Base-by-base conservation (phyloP, 2,888 invertebrate genomes). In the Protula sp. region DNA sequence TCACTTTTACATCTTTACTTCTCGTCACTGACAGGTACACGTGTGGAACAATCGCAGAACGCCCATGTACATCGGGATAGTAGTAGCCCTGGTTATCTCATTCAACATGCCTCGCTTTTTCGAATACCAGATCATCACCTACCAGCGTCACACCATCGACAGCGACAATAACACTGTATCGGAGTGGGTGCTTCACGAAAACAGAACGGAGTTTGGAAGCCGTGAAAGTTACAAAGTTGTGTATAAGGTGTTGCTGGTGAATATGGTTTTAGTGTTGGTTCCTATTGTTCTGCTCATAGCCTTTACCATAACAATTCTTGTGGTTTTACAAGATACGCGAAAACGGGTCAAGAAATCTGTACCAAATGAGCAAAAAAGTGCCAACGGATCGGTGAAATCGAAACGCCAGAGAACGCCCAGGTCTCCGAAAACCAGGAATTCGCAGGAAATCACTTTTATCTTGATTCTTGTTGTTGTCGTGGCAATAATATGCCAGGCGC, bases 51-150 rank as follows among this genome's bases (percentile, higher is more conserved):
- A 61, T 28, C 47, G 38, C 28, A 30, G 65, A 26, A 69, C 69
- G 2, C 52, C 54, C 55, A 47, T 59, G 31, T 68, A 67, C 55
- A 54, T 69, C 29, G 54, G 54, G 9, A 26, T 53, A 14, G 69
- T 67, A 19, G 52, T 67, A n/a, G 24, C 47, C 9, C 30, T 62
- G 14, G 65, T 67, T 5, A 26, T 64, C 19, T 54, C 58, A 19
- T 69, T 68, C 61, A 69, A 69, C 56, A 22, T 63, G 45, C 69
- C 69, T 4, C 57, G 69, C 29, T 59, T 69, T 50, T 69, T 69
- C 55, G 69, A 69, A 52, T 69, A 69, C 60, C 38, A 55, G 26
- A 57, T 69, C 50, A 54, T 59, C 2, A 58, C 53, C 3, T 27
- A n/a, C n/a, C 22, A 14, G n/a, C n/a, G 24, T 24, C n/a, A 54